Percentiles rank a stretch among this genome's conserved stretches.
Evolutionary conservation across 2,888 invertebrate species (phyloP).

Genomic region (Ischnus inquisitorius): DNA sequence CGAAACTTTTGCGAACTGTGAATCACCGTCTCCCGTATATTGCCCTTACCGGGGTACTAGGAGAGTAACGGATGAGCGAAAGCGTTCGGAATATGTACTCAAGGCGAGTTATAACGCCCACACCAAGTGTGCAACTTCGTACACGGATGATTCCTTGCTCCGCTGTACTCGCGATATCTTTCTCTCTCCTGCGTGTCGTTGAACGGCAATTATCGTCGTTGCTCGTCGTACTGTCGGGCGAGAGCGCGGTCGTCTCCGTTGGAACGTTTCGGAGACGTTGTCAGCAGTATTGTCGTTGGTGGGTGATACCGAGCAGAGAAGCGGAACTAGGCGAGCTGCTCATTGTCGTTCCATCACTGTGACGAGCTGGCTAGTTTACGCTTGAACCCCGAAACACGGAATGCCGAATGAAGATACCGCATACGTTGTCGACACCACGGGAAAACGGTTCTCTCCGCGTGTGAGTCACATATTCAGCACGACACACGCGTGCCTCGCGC

Average conservation of each 20-base stretch:
- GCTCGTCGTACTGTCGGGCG: slow-evolving; percentile 17
- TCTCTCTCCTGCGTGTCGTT: background rate
- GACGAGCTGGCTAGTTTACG: slow-evolving; percentile 46
- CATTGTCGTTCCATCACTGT: slow-evolving; percentile 50
- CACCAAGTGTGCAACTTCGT: slow-evolving; percentile 1
- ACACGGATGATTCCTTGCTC: background rate
- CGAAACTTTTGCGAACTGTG: background rate
- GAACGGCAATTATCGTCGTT: slow-evolving; percentile 40
- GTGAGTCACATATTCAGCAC: slow-evolving; percentile 46
- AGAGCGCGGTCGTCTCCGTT: slow-evolving; percentile 37
- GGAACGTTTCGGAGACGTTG: slow-evolving; percentile 36
- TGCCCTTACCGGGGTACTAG: background rate
- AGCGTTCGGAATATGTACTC: slow-evolving; percentile 1
- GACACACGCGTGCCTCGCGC: slow-evolving; percentile 52
- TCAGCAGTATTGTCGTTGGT: slow-evolving; percentile 49
- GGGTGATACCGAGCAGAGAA: slow-evolving; percentile 28
- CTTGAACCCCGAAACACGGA: slow-evolving; percentile 31
- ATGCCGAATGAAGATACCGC: slow-evolving; percentile 12
- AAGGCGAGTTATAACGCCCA: background rate
- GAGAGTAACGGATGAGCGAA: background rate
- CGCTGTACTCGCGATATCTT: background rate
- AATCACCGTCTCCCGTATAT: background rate
- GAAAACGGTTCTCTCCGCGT: slow-evolving; percentile 11
- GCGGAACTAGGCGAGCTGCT: slow-evolving; percentile 24
- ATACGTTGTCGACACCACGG: slow-evolving; percentile 22